A percentile compares a stretch with the other conserved stretches of the same genome.
phyloP scores from a whole-genome alignment of 2,888 invertebrate species.

The Dysmachus trigonus region DNA sequence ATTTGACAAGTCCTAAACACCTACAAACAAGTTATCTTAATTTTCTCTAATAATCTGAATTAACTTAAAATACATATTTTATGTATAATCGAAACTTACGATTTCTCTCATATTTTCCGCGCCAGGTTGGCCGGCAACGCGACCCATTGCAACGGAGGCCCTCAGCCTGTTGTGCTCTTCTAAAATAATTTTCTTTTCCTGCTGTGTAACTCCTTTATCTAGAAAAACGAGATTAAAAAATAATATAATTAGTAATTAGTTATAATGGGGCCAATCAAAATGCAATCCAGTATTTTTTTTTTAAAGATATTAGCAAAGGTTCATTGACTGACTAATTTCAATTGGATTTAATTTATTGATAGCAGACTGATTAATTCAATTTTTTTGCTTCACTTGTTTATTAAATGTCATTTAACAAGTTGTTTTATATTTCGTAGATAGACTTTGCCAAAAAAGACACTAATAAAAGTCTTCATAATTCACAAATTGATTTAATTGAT shows the following conservation, averaged over 20 bases:
- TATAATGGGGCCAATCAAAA: neutral
- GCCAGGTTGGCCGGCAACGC: constrained; percentile 79
- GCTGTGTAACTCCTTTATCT: constrained; percentile 71
- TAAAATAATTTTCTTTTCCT: constrained; percentile 79
- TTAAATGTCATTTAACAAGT: neutral
- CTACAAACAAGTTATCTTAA: neutral
- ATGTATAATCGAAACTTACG: constrained; percentile 65
- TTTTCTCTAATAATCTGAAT: neutral
- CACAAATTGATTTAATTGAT: neutral
- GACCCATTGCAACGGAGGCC: constrained; percentile 81
- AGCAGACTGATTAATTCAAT: neutral
- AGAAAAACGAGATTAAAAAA: constrained; percentile 50
- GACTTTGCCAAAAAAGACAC: neutral
- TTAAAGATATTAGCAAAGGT: neutral
- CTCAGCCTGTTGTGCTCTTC: constrained; percentile 83
- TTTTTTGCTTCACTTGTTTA: neutral
- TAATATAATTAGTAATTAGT: neutral
- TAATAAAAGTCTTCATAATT: neutral
- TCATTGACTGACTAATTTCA: neutral
- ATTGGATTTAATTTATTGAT: neutral
- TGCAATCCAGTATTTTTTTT: neutral
- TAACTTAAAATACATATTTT: neutral
- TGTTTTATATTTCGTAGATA: neutral
- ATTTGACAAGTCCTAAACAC: neutral
- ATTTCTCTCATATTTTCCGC: constrained; percentile 89